Percentiles rank a stretch among this genome's conserved stretches.
Evolutionary conservation across 2,113 vertebrate genomes (phyloP).

Genomic region (Potamarius usumacintae): DNA sequence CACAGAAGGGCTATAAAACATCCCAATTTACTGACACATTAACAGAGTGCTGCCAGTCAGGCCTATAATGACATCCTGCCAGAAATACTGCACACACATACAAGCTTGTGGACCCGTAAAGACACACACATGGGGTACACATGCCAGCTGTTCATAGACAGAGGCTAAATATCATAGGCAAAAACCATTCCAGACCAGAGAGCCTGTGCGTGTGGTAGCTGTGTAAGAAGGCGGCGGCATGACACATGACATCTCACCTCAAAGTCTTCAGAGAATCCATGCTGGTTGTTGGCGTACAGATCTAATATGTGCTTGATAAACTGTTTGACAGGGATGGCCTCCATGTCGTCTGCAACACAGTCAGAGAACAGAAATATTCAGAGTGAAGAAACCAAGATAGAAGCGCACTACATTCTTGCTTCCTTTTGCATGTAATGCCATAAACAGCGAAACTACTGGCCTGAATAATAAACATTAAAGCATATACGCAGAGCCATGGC

Average conservation of each 20-base stretch:
- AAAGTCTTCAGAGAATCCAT: conserved; percentile 90
- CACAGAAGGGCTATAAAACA: conserved; percentile 39
- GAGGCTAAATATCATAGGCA: not conserved
- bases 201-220: not conserved
- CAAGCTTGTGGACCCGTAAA: not conserved
- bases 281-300: conserved; percentile 88
- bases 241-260: conserved; percentile 76
- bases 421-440: not conserved
- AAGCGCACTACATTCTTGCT: not conserved
- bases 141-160: conserved; percentile 32
- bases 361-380: no score
- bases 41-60: conserved; percentile 36
- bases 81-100: conserved; percentile 22
- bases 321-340: conserved; percentile 88
- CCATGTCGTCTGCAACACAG: conserved; percentile 85
- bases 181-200: not conserved
- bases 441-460: no score
- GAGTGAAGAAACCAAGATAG: not conserved
- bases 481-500: no score
- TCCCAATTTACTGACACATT: conserved; percentile 42
- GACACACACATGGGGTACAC: not conserved
- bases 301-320: conserved; percentile 89
- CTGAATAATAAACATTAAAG: no score
- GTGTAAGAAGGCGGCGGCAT: not conserved
- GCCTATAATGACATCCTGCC: conserved; percentile 34